Conservation (phyloP, 2,888 invertebrate genomes). For the Eledona agricola region DNA sequence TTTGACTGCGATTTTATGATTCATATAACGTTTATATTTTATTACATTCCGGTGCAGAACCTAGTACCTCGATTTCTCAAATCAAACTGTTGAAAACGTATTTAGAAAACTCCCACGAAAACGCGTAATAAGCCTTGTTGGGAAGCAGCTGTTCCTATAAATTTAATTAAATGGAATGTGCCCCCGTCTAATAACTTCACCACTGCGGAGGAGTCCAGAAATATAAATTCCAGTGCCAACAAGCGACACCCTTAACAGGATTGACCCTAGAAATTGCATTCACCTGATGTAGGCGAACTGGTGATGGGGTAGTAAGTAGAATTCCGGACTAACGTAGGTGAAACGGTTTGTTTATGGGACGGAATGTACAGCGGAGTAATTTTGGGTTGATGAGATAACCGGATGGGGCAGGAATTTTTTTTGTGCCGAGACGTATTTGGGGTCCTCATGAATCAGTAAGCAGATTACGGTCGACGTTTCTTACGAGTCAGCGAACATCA, state of each 20-base stretch:
- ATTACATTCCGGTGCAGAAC: slow-evolving; percentile 30
- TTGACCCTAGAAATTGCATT: slow-evolving; percentile 23
- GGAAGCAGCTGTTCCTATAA: too few species aligned
- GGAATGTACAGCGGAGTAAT: slow-evolving; percentile 23
- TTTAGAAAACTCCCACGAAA: too few species aligned
- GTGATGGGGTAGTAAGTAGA: slow-evolving; percentile 9
- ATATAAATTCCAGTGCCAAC: slow-evolving; percentile 29
- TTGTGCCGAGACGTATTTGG: too few species aligned
- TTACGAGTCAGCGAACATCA: neutral
- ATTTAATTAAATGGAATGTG: slow-evolving; percentile 9
- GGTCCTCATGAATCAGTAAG: too few species aligned
- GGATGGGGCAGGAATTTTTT: too few species aligned
- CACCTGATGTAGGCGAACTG: slow-evolving; percentile 22
- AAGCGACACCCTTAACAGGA: slow-evolving; percentile 27
- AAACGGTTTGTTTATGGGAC: slow-evolving; percentile 31
- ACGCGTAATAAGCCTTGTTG: too few species aligned
- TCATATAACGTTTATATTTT: slow-evolving; percentile 32
- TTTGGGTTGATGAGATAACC: slow-evolving; percentile 16
- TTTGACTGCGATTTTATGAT: slow-evolving; percentile 34
- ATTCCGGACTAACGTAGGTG: slow-evolving; percentile 27
- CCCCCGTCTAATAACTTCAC: too few species aligned
- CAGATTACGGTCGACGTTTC: too few species aligned
- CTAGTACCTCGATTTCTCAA: slow-evolving; percentile 30
- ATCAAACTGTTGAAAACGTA: slow-evolving; percentile 28
- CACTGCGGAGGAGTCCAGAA: too few species aligned